Evolutionary conservation across 2,888 invertebrate genomes (phyloP).

Genomic region (Drosophila infuscata): DNA sequence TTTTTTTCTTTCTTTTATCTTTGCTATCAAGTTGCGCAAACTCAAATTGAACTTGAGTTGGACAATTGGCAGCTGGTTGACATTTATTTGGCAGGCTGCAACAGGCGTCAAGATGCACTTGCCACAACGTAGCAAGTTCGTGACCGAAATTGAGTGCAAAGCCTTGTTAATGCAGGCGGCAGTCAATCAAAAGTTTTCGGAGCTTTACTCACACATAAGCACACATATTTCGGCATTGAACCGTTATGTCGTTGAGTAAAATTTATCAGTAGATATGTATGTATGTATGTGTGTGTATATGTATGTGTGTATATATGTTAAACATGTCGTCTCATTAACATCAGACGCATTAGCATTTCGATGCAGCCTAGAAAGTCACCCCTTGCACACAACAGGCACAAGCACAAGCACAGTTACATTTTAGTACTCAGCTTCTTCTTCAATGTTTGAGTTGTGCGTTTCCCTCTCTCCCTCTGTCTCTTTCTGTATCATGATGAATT

Average conservation of each 20-base stretch:
- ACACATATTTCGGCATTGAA: constrained; percentile 4
- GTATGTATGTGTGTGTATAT: not conserved
- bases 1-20: not conserved
- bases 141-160: constrained; percentile 29
- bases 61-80: constrained; percentile 17
- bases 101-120: not conserved
- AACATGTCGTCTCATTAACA: constrained; percentile 52
- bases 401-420: not conserved
- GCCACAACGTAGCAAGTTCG: not conserved
- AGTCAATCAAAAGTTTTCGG: constrained; percentile 21
- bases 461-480: not conserved
- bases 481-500: constrained; percentile 14
- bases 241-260: constrained; percentile 1
- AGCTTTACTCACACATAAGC: not conserved
- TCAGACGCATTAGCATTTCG: constrained; percentile 49
- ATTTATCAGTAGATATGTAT: not conserved
- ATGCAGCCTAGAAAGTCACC: constrained; percentile 55
- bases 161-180: constrained; percentile 24
- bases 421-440: not conserved
- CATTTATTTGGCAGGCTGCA: constrained; percentile 20
- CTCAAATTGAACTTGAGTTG: not conserved
- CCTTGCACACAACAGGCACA: not conserved
- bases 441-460: not conserved
- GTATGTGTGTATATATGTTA: not conserved
- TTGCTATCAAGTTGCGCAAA: not conserved